Evolutionary conservation across 2,113 vertebrate genomes (phyloP), one percentile per base, ranked within the genome.

Genomic region (Mormyrus iriodes): DNA sequence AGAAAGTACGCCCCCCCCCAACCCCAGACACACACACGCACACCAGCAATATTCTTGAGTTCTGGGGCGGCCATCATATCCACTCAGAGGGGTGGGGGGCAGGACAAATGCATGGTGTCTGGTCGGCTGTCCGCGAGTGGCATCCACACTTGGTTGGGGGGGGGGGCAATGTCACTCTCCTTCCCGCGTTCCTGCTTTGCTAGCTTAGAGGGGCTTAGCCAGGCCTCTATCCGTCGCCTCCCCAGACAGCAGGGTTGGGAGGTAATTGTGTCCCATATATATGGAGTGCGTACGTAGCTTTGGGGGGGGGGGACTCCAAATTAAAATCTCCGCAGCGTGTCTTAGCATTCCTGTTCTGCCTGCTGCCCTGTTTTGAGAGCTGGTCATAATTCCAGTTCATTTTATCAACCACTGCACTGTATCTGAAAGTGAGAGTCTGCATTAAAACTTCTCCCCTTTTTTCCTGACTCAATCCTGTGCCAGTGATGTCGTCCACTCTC

Each of bases 291-390:
- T 93, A 93, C 92, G 90, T 92, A 89, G 91, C 92, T 92, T 90
- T 76, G 93, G 90, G 93, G 93, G 92, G 49, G 52, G 73, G 73
- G 35, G 91, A 82, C 90, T 94, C 93, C 89, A 95, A 96, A 96
- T 96, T 96, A 95, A 95, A 96, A 96, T 94, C 94, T 94, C 91
- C 94, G 91, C 83, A 93, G 94, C 94, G 94, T 96, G 95, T 96
- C 95, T 93, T 93, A 94, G 92, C 92, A 90, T 93, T 69, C 42
- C 85, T 42, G n/a, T 86, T 92, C 91, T 91, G 93, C 89, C 88
- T 89, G 90, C 92, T 92, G 86, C 90, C 90, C 88, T 79, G 89
- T 92, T 93, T 91, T 89, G 92, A 91, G 90, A 92, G 90, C 90
- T 90, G 89, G 69, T 93, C 91, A 93, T 92, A 93, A 93, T 92